Evolutionary conservation across 2,113 vertebrate genomes (phyloP), one percentile per base, ranked within the genome.

Genomic region (Phaethornis superciliosus): DNA sequence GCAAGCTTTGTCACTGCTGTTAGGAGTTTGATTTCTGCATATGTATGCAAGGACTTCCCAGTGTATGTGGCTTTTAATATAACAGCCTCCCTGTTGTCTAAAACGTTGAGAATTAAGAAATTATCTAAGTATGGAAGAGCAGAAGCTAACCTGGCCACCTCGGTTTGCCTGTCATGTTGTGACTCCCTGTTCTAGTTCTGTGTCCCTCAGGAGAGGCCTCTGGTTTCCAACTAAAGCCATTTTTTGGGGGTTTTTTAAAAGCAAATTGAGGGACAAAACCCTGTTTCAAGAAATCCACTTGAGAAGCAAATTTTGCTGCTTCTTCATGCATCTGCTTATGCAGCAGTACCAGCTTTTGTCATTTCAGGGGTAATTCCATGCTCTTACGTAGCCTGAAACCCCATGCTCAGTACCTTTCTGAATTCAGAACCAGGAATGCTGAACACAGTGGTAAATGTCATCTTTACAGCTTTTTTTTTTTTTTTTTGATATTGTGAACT

Each of bases 1-100:
- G 91, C 91, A 90, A 86, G 88, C 87, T 84, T 76, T 75, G 69
- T 63, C 69, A 11, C 63, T 74, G 70, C 85, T 86, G 62, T 85
- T 79, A 59, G 81, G 70, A 75, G 74, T 94, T 88, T 58, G 81
- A 93, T 94, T 95, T 95, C 88, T 94, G 76, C 76, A n/a, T 94
- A 68, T 82, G 68, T 74, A 58, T 84, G 81, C 46, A 23, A 64
- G 51, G 70, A 12, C 63, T 47, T 69, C 76, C n/a, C 46, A 30
- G 69, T 71, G 58, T 79, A 59, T 54, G 72, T 93, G 87, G 62
- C 79, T 85, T 91, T 88, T 63, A 55, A 24, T 83, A 51, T 76
- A 79, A 94, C 70, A 93, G 27, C 47, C 32, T 81, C 59, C 42
- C n/a, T 21, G 44, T 68, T 90, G 79, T 95, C 60, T 51, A 35